These are phyloP conservation scores for Scolanthus callimorphus DNA, from an alignment of 92 coral and sea anemone species.

Conservation along the genomic window DNA sequence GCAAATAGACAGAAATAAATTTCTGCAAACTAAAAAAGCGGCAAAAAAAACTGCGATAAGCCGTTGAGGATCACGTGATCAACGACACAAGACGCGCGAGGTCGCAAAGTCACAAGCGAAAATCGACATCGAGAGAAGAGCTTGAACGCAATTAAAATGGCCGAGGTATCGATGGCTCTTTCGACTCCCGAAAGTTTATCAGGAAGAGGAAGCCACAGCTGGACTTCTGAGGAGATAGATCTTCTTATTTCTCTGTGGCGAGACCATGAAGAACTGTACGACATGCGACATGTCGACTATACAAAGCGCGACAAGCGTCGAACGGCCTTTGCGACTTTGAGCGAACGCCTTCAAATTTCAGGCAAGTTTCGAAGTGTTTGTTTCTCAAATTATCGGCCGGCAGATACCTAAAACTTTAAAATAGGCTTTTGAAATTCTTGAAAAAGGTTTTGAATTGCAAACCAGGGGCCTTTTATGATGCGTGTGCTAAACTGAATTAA, in stretches of 20 bases:
- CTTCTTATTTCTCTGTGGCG: conserved; percentile 19
- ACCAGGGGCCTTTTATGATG: too few relatives aligned
- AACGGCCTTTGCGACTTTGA: conserved; percentile 18
- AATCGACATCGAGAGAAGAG: neutral
- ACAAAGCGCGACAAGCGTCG: conserved; percentile 31
- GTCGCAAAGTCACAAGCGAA: neutral
- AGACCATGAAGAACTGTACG: conserved; percentile 22
- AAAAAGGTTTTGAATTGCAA: neutral
- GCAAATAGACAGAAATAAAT: too few relatives aligned
- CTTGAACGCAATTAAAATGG: too few relatives aligned
- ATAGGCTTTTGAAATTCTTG: neutral
- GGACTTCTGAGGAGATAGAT: conserved; percentile 30
- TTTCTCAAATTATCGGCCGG: neutral
- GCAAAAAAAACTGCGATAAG: too few relatives aligned
- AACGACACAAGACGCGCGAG: too few relatives aligned
- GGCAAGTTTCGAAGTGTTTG: neutral
- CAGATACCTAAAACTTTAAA: neutral
- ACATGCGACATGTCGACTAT: conserved; percentile 26
- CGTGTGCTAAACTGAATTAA: too few relatives aligned
- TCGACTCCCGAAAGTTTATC: too few relatives aligned
- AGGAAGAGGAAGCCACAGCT: neutral
- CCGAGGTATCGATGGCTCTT: too few relatives aligned
- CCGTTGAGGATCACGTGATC: too few relatives aligned
- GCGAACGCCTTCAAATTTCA: conserved; percentile 31
- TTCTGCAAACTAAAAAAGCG: too few relatives aligned